Conservation (phyloP, 1,140 invertebrate species). For the Nephotettix cincticeps region DNA sequence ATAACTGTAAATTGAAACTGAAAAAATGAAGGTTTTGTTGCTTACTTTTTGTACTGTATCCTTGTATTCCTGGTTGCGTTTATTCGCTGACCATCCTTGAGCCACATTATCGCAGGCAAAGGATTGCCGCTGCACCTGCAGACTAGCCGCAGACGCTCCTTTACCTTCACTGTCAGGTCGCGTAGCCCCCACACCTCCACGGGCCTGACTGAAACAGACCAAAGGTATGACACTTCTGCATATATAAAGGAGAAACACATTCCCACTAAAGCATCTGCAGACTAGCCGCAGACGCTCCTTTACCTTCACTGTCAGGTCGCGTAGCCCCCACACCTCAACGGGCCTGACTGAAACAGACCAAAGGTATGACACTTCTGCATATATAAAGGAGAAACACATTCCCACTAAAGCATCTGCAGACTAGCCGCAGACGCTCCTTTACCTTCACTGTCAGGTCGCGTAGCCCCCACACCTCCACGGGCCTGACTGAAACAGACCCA, state of each 20-base stretch:
- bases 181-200: slow-evolving; percentile 42
- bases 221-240: not conserved
- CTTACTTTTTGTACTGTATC: slow-evolving; percentile 47
- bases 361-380: not conserved
- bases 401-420: no score
- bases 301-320: slow-evolving; percentile 40
- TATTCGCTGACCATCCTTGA: slow-evolving; percentile 43
- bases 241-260: slow-evolving; percentile 38
- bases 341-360: slow-evolving; percentile 41
- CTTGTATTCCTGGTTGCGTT: slow-evolving; percentile 39
- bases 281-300: slow-evolving; percentile 41
- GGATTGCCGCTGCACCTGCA: slow-evolving; percentile 45
- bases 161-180: slow-evolving; percentile 41
- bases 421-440: no score
- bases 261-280: slow-evolving; percentile 44
- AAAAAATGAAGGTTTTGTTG: no score
- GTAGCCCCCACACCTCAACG: slow-evolving; percentile 43
- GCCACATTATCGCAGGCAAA: slow-evolving; percentile 44
- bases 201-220: slow-evolving; percentile 41
- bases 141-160: slow-evolving; percentile 40
- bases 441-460: no score
- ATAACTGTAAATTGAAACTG: no score
- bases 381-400: no score
- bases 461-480: no score
- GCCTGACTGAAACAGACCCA: no score